Conservation (phyloP, 1,140 invertebrate genomes). For the Nephotettix cincticeps region DNA sequence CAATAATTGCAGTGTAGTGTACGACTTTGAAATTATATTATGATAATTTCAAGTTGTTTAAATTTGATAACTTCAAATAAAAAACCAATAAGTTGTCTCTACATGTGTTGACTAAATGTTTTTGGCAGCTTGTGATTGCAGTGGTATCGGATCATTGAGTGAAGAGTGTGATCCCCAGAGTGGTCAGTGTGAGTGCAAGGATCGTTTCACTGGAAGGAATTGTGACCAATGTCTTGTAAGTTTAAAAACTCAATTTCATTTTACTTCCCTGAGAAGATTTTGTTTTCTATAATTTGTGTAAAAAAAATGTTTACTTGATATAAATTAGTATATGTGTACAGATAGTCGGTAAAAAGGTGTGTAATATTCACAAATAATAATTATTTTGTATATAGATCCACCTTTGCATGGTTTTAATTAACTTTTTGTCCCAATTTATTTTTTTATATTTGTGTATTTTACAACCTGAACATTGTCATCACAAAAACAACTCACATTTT, state of each 20-base stretch:
- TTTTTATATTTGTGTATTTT: neutral
- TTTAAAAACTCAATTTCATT: constrained; percentile 34
- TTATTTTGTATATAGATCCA: too few species aligned
- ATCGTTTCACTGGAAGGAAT: constrained; percentile 75
- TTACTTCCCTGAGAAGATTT: neutral
- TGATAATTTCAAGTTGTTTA: too few species aligned
- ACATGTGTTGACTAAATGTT: too few species aligned
- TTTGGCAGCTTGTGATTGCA: constrained; percentile 72
- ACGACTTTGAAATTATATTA: too few species aligned
- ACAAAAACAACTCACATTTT: neutral
- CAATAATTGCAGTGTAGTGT: too few species aligned
- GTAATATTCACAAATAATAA: too few species aligned
- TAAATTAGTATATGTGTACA: too few species aligned
- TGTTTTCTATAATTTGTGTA: neutral
- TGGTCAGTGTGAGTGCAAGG: constrained; percentile 87
- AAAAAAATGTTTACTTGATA: too few species aligned
- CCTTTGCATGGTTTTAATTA: too few species aligned
- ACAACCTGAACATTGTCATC: neutral
- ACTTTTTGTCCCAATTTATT: neutral
- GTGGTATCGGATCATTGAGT: constrained; percentile 66
- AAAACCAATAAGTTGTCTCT: too few species aligned
- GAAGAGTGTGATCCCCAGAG: constrained; percentile 78
- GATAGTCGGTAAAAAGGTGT: too few species aligned
- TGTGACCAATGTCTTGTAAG: constrained; percentile 85
- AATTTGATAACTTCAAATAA: too few species aligned